A percentile compares a stretch with the other conserved stretches of the same genome.
These are phyloP conservation scores for Tolmerus cingulatus DNA, from an alignment of 2,888 invertebrate species.

Conservation along the genomic window DNA sequence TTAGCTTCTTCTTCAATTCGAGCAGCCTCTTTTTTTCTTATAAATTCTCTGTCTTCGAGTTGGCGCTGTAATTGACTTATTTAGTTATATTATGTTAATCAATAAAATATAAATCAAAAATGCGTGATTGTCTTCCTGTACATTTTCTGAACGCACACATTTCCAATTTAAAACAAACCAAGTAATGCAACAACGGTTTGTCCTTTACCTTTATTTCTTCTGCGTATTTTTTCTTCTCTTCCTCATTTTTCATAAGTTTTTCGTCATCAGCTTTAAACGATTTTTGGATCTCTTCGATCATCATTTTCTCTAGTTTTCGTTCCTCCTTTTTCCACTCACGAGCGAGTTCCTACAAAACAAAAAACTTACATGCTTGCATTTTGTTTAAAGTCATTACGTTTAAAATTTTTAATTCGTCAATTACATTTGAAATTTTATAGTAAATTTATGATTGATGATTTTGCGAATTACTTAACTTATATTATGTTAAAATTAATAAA, in stretches of 20 bases:
- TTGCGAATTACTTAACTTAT: too few species aligned
- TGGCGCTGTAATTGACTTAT: conserved; percentile 52
- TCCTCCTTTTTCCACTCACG: conserved; percentile 58
- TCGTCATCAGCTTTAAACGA: conserved; percentile 58
- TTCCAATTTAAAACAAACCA: neutral
- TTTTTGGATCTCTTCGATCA: conserved; percentile 57
- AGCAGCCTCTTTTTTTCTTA: conserved; percentile 60
- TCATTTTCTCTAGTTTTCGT: conserved; percentile 58
- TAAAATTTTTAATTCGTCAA: too few species aligned
- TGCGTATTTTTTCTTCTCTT: conserved; percentile 57
- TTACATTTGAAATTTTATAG: too few species aligned
- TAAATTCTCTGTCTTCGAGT: conserved; percentile 57
- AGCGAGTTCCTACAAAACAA: conserved; percentile 53
- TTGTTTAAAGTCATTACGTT: neutral
- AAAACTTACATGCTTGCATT: neutral
- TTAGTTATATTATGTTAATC: neutral
- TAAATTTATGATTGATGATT: too few species aligned
- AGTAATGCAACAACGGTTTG: too few species aligned
- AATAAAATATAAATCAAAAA: neutral
- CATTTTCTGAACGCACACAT: neutral
- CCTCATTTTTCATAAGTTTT: conserved; percentile 53
- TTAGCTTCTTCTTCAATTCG: conserved; percentile 61
- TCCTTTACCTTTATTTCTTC: conserved; percentile 55
- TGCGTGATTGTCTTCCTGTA: too few species aligned
- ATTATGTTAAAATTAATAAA: too few species aligned